Evolutionary conservation across 2,797 vertebrate species (phyloP).

Genomic region (Notolepis coatsorum): DNA sequence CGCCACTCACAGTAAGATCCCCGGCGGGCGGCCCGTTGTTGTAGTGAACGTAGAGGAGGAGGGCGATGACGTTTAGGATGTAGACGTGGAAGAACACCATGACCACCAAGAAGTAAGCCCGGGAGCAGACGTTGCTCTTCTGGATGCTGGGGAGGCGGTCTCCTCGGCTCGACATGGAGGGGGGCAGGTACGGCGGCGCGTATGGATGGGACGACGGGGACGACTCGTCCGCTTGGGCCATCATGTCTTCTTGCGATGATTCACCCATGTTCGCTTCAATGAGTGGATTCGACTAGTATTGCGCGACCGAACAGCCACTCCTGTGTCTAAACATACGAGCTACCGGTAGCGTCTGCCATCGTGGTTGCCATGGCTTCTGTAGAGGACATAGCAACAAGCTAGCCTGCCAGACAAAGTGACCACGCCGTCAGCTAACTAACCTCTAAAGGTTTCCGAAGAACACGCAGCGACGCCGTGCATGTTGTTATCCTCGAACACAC

Average conservation of each 20-base stretch:
- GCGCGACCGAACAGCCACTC: no score
- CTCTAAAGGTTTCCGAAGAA: slow-evolving; percentile 5
- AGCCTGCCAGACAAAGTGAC: slow-evolving; percentile 3
- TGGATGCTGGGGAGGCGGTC: slow-evolving; percentile 78
- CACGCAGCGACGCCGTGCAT: neutral
- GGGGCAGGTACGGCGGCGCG: slow-evolving; percentile 23
- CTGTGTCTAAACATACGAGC: neutral
- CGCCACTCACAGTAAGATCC: slow-evolving; percentile 46
- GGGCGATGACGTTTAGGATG: slow-evolving; percentile 91
- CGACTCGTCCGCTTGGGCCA: no score
- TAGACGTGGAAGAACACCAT: slow-evolving; percentile 96
- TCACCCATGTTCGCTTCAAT: slow-evolving; percentile 57
- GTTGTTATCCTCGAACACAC: neutral
- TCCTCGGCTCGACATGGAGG: slow-evolving; percentile 57
- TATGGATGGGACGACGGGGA: slow-evolving; percentile 49
- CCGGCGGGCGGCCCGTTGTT: slow-evolving; percentile 86
- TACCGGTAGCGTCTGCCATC: neutral
- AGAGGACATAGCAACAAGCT: slow-evolving; percentile 18
- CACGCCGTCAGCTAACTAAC: slow-evolving; percentile 24
- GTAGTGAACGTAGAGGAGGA: slow-evolving; percentile 94
- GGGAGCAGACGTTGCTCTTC: slow-evolving; percentile 89
- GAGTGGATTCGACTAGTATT: no score
- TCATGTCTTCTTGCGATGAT: slow-evolving; percentile 30
- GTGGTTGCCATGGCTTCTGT: neutral
- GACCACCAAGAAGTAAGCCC: slow-evolving; percentile 93